These are phyloP conservation scores for Rotaria magnacalcarata DNA, from an alignment of 2,888 invertebrate genomes.

Conservation along the genomic window DNA sequence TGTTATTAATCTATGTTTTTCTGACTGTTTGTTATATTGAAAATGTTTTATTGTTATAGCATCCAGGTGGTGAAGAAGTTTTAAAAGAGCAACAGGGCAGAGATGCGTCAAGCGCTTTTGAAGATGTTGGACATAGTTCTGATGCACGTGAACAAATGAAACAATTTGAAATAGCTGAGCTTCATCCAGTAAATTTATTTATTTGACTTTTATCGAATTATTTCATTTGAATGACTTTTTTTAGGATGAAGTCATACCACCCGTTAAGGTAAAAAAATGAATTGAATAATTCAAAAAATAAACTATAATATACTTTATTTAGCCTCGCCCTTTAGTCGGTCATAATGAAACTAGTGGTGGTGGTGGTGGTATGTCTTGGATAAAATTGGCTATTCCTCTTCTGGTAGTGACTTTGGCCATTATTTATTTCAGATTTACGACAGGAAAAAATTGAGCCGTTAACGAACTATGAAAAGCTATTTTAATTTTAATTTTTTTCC, in stretches of 20 bases:
- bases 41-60: conserved; percentile 63
- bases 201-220: neutral
- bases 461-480: neutral
- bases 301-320: neutral
- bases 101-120: conserved; percentile 88
- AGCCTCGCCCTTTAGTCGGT: neutral
- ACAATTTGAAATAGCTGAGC: conserved; percentile 77
- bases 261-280: neutral
- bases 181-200: neutral
- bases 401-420: neutral
- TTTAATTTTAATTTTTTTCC: neutral
- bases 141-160: conserved; percentile 92
- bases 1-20: neutral
- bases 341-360: neutral
- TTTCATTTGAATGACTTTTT: neutral
- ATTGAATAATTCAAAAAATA: too few species aligned
- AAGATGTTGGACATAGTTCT: conserved; percentile 95
- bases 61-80: conserved; percentile 92
- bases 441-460: neutral
- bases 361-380: neutral
- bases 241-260: neutral
- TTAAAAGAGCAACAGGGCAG: conserved; percentile 75
- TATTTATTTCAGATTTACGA: neutral
- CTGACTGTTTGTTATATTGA: neutral
- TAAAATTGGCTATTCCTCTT: neutral